These are phyloP conservation scores for Microcebus jonahi DNA, from an alignment of 2,113 vertebrate species.

Conservation along the genomic window DNA sequence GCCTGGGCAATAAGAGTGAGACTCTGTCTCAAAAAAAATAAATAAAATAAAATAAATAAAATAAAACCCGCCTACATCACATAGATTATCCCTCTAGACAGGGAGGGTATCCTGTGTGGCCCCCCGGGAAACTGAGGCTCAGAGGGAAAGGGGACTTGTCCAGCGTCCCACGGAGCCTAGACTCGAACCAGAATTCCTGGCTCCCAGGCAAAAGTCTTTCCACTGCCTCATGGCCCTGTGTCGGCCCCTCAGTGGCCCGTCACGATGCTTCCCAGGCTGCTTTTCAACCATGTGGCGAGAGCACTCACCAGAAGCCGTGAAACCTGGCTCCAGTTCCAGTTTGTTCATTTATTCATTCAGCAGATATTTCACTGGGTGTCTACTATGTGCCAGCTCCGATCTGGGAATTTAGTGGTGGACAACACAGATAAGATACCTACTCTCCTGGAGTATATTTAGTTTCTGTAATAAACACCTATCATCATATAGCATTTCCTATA, in stretches of 20 bases:
- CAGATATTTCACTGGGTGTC: conserved; percentile 27
- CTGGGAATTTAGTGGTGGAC: conserved; percentile 18
- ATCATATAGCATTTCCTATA: neutral
- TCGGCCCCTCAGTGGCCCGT: neutral
- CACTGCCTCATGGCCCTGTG: neutral
- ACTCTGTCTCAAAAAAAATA: too few species aligned
- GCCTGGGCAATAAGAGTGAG: too few species aligned
- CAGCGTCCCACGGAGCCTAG: neutral
- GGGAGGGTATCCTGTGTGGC: neutral
- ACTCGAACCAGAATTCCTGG: neutral
- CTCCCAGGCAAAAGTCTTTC: neutral
- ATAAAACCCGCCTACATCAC: neutral
- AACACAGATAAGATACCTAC: neutral
- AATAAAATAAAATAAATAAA: too few species aligned
- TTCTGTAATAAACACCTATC: neutral
- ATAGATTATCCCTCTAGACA: neutral
- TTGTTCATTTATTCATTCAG: neutral
- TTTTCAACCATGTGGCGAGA: neutral
- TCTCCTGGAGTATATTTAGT: neutral
- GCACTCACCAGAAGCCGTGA: neutral
- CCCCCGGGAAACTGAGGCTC: neutral
- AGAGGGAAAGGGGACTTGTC: neutral
- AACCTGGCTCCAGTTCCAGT: neutral
- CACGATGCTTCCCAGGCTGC: neutral
- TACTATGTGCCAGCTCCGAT: neutral